A percentile compares a stretch with the other conserved stretches of the same genome.
These are phyloP conservation scores for Euthynnus affinis DNA, from an alignment of 2,797 vertebrate species.

Conservation along the genomic window DNA sequence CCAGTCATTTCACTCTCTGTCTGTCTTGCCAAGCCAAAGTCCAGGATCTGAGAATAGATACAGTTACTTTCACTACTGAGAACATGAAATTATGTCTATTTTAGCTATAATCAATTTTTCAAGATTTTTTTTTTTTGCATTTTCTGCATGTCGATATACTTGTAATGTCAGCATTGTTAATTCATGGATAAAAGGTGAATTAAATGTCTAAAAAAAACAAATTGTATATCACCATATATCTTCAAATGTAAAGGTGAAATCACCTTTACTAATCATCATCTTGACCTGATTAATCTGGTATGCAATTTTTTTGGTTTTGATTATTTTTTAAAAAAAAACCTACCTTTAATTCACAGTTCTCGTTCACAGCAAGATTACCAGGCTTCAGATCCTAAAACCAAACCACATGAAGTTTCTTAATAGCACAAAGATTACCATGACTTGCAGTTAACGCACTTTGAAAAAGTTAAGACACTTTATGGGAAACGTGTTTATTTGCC, in stretches of 20 bases:
- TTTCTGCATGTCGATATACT: background rate
- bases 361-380: constrained; percentile 87
- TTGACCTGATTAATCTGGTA: background rate
- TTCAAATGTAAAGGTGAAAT: background rate
- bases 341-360: constrained; percentile 91
- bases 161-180: background rate
- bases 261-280: background rate
- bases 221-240: background rate
- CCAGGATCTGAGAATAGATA: constrained; percentile 83
- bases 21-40: constrained; percentile 89
- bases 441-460: background rate
- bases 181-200: background rate
- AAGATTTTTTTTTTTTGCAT: background rate
- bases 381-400: constrained; percentile 88
- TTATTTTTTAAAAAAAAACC: background rate
- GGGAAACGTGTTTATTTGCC: background rate
- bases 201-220: too few relatives aligned
- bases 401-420: background rate
- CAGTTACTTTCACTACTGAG: background rate
- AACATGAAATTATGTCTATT: background rate
- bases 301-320: background rate
- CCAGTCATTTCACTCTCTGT: constrained; percentile 90
- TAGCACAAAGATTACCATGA: background rate
- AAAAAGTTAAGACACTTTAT: background rate
- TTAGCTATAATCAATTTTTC: background rate